Evolutionary conservation across 2,797 vertebrate species (phyloP).

Genomic region (Anguilla anguilla): DNA sequence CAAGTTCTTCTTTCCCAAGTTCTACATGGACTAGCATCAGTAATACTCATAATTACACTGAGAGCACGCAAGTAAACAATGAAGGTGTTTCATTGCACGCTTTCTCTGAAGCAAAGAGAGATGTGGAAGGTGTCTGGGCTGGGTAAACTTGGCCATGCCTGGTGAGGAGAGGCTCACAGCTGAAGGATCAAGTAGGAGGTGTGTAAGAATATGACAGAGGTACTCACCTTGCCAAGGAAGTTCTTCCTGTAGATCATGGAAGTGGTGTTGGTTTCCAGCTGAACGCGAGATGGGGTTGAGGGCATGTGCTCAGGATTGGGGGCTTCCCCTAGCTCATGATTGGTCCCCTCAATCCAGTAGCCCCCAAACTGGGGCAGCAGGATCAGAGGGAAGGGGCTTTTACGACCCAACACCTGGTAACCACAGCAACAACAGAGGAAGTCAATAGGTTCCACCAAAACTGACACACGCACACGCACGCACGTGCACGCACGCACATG

Average conservation of each 20-base stretch:
- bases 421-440: constrained; percentile 26
- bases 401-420: constrained; percentile 81
- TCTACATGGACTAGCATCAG: too few relatives aligned
- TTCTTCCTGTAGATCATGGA: constrained; percentile 86
- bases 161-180: too few relatives aligned
- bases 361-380: constrained; percentile 89
- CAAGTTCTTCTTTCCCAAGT: too few relatives aligned
- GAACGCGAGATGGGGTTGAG: constrained; percentile 57
- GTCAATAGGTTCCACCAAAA: neutral
- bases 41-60: too few relatives aligned
- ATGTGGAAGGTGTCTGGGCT: too few relatives aligned
- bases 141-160: too few relatives aligned
- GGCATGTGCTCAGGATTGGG: constrained; percentile 56
- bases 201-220: neutral
- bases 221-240: constrained; percentile 87
- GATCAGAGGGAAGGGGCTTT: constrained; percentile 85
- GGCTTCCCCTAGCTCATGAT: constrained; percentile 67
- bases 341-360: constrained; percentile 92
- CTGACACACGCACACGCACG: neutral
- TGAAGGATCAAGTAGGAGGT: too few relatives aligned
- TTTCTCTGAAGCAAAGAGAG: too few relatives aligned
- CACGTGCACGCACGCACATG: neutral
- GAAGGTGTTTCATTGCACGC: too few relatives aligned
- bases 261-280: constrained; percentile 74
- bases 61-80: too few relatives aligned